These are phyloP conservation scores for Ptyas mucosa DNA, from an alignment of 2,113 vertebrate species.

Conservation along the genomic window DNA sequence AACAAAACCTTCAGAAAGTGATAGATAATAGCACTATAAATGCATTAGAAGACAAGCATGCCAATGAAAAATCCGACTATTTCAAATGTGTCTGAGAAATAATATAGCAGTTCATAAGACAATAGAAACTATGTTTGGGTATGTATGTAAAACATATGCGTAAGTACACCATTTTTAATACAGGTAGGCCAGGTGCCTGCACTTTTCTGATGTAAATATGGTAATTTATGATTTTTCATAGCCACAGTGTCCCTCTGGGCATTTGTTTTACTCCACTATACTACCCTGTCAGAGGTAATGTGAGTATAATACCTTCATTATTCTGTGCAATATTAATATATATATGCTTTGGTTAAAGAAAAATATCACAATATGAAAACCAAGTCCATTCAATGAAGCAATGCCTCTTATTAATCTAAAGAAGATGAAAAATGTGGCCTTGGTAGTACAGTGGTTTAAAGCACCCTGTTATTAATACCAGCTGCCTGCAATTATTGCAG, in stretches of 20 bases:
- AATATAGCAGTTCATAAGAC: not conserved
- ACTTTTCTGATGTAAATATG: not conserved
- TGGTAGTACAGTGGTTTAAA: too few species aligned
- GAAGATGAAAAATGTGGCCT: too few species aligned
- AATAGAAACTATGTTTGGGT: not conserved
- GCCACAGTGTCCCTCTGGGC: not conserved
- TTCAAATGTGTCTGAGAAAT: not conserved
- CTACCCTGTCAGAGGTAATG: not conserved
- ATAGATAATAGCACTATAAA: not conserved
- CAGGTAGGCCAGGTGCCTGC: not conserved
- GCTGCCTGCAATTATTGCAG: too few species aligned
- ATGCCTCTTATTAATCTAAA: not conserved
- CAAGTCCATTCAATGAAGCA: not conserved
- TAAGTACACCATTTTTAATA: not conserved
- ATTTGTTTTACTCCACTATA: not conserved
- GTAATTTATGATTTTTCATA: not conserved
- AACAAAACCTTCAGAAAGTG: not conserved
- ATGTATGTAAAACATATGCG: not conserved
- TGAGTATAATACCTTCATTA: not conserved
- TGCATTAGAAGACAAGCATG: not conserved
- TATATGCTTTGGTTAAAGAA: not conserved
- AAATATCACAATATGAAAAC: not conserved
- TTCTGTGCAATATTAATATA: not conserved
- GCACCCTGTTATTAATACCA: too few species aligned
- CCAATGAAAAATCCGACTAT: not conserved